Percentiles rank a stretch among this genome's conserved stretches.
These are phyloP conservation scores for Notodonta dromedarius DNA, from an alignment of 2,888 invertebrate genomes.

Conservation along the genomic window DNA sequence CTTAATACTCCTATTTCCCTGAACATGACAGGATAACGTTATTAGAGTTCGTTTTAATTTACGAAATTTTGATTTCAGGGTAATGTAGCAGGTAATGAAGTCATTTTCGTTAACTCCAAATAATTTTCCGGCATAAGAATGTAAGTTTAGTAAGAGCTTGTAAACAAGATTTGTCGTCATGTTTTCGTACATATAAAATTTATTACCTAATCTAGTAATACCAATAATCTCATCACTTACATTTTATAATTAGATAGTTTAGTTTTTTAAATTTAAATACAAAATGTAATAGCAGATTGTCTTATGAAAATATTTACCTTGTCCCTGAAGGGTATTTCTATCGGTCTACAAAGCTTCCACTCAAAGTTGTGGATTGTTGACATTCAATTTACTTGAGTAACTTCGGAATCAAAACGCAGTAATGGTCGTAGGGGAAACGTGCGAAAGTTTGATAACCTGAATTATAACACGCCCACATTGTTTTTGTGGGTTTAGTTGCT, in stretches of 20 bases:
- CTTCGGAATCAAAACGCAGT: conserved; percentile 35
- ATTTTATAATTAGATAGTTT: too few species aligned
- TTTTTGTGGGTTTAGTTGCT: conserved; percentile 9
- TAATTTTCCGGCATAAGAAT: too few species aligned
- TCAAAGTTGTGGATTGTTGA: conserved; percentile 40
- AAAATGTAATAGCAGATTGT: not conserved
- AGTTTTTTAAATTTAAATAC: too few species aligned
- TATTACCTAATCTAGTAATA: too few species aligned
- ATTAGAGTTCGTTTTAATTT: not conserved
- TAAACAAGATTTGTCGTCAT: too few species aligned
- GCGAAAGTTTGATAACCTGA: conserved; percentile 24
- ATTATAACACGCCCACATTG: conserved; percentile 22
- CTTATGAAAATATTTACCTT: not conserved
- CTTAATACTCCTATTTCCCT: not conserved
- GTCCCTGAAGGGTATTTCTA: not conserved
- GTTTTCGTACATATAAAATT: too few species aligned
- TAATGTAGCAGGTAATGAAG: too few species aligned
- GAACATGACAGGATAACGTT: not conserved
- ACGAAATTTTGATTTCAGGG: too few species aligned
- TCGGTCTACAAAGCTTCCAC: conserved; percentile 18
- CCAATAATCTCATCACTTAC: too few species aligned
- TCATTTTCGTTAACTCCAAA: too few species aligned
- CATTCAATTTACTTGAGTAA: conserved; percentile 47
- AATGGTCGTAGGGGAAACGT: conserved; percentile 18
- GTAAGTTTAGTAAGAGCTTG: too few species aligned